Conservation (phyloP, 1,140 invertebrate genomes). For the Frieseomelitta varia region DNA sequence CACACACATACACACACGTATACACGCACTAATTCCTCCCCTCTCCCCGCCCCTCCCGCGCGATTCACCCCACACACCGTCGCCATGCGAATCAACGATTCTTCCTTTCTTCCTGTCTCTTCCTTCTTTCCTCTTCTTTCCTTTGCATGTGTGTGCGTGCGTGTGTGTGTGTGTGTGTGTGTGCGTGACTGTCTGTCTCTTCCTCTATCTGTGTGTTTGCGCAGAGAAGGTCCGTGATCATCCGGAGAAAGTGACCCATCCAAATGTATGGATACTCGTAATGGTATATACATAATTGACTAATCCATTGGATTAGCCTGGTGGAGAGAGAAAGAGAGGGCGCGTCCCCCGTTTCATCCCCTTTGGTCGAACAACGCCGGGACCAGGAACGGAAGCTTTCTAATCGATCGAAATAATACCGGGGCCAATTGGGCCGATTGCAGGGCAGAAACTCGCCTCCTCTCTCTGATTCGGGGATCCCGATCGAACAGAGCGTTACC, state of each 20-base stretch:
- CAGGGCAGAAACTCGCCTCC: constrained; percentile 55
- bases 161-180: neutral
- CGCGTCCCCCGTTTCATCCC: neutral
- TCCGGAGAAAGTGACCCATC: constrained; percentile 44
- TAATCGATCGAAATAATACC: constrained; percentile 69
- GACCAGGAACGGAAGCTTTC: constrained; percentile 39
- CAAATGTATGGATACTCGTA: constrained; percentile 63
- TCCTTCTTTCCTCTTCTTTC: neutral
- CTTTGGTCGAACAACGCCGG: constrained; percentile 3
- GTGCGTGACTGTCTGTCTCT: too few species aligned
- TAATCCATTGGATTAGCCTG: constrained; percentile 65
- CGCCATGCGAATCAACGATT: constrained; percentile 40
- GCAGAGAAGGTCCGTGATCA: constrained; percentile 13
- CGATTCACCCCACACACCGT: constrained; percentile 7
- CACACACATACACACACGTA: neutral
- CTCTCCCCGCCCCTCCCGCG: neutral
- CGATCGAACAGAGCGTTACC: constrained; percentile 45
- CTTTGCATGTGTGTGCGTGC: neutral
- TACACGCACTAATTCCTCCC: neutral
- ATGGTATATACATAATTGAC: constrained; percentile 69
- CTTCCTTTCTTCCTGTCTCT: constrained; percentile 5
- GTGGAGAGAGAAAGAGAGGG: constrained; percentile 55
- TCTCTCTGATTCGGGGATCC: constrained; percentile 45
- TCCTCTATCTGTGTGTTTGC: neutral
- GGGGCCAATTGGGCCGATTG: constrained; percentile 62